Evolutionary conservation across 2,888 invertebrate species (phyloP), one percentile per base, ranked within the genome.

Genomic region (Spodoptera exigua): DNA sequence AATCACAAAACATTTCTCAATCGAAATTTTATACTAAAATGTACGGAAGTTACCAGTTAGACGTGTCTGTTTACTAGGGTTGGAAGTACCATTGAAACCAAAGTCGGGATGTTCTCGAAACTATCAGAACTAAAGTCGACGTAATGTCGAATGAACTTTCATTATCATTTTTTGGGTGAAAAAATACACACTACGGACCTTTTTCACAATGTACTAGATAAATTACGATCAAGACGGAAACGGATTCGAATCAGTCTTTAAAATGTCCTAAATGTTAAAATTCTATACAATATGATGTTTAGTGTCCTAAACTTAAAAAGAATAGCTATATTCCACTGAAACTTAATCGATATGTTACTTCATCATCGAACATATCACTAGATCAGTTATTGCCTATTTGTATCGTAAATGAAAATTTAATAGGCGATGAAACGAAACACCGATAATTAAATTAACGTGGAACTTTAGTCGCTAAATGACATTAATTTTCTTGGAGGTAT

Each of bases 21-120:
- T 87, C 82, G 86, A 86, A 83, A 78, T 87, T 89, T 88, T 87
- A 83, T 85, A 87, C 82, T 82, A 80, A 84, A 88, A 83, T 82
- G 79, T 79, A 76, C 82, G 82, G 83, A 85, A 86, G 85, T 85
- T 83, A 79, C 79, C 73, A 74, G 79, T 83, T 82, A 78, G 77
- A 77, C 64, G 69, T 78, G 79, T 74, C 72, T 82, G 78, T 84
- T 84, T 79, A 80, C 76, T 75, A 66, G 67, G 44, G 61, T 64
- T 62, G 51, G 17, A 34, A 54, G 46, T 70, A 81, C 81, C 66
- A 80, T 43, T 43, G 51, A 45, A 56, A 17, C 13, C 11, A 21
- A 71, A 70, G 52, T 80, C 75, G 75, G 69, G 53, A 32, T 36
- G 59, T 36, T 35, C 58, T 54, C 54, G 68, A 72, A 51, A 27